phyloP scores from a whole-genome alignment of 1,140 invertebrate species.

The Leucophenga varia region DNA sequence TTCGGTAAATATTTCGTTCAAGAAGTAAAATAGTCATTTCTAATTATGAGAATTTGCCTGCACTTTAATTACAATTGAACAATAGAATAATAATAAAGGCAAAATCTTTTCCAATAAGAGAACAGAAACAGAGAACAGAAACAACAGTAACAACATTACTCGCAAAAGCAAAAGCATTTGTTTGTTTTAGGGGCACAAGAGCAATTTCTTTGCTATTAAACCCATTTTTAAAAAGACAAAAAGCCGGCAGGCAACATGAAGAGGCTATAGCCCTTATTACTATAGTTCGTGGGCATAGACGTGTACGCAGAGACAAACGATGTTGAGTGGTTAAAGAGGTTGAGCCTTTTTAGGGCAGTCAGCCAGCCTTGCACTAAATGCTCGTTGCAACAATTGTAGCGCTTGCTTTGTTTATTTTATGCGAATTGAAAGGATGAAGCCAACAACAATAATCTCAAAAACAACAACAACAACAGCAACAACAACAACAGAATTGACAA shows the following conservation, averaged over 20 bases:
- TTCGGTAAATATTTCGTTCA: no score
- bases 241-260: conserved; percentile 10
- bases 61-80: neutral
- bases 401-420: conserved; percentile 25
- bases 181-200: neutral
- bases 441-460: no score
- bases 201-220: conserved; percentile 22
- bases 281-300: no score
- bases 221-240: conserved; percentile 23
- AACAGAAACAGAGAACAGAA: conserved; percentile 20
- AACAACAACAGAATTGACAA: no score
- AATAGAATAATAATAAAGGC: conserved; percentile 22
- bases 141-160: conserved; percentile 6
- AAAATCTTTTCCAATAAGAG: conserved; percentile 6
- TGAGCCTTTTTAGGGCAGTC: no score
- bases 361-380: conserved; percentile 33
- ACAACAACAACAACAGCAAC: no score
- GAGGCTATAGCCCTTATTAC: no score
- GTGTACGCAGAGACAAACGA: no score
- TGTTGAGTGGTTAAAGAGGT: no score
- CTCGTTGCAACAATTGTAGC: conserved; percentile 34
- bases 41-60: conserved; percentile 28
- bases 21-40: conserved; percentile 38
- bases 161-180: conserved; percentile 1
- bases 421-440: conserved; percentile 16